Base-by-base conservation (phyloP, 2,113 vertebrate genomes). In the Petrocephalus microphthalmus region DNA sequence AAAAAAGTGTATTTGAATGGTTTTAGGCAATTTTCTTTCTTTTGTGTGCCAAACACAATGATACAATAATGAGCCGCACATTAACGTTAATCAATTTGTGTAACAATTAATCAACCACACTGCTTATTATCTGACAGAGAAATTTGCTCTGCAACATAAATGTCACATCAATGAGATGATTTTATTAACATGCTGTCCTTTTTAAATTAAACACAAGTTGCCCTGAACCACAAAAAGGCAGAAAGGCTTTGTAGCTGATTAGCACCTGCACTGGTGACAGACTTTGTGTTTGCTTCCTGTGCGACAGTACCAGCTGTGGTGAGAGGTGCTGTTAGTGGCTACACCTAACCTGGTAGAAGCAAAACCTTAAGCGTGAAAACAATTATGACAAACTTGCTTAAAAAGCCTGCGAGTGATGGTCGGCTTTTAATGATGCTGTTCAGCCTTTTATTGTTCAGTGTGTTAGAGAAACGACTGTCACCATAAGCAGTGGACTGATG, bases 71-170 rank as follows among this genome's bases (percentile, higher is more conserved):
- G 45, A 84, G 7, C 82, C 49, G 5, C 49, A 25, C 49, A 78
- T 84, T 84, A 49, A 52, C n/a, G 82, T 25, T 84, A n/a, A 84
- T 51, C 49, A 25, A n/a, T 84, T 84, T 51, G 82, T 51, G 82
- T 84, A 51, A 84, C 82, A 84, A 49, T 84, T 47, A 25, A n/a
- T 84, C 82, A 25, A n/a, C 82, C 82, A 51, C 82, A 51, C 49
- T 51, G 19, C 45, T 49, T 51, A 84, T 25, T 25, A 84, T 51
- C 82, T 52, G 45, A 84, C 82, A 25, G 82, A 52, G 82, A 51
- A 49, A 84, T 84, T 52, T 52, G 45, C 49, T 84, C 82, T 52
- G 82, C 82, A n/a, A 52, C 82, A 84, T 52, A 84, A 84, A 84
- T 25, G 49, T 52, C 45, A 29, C 82, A 25, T 52, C 82, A 84